phyloP scores from a whole-genome alignment of 1,140 invertebrate species.

The Batillaria attramentaria region DNA sequence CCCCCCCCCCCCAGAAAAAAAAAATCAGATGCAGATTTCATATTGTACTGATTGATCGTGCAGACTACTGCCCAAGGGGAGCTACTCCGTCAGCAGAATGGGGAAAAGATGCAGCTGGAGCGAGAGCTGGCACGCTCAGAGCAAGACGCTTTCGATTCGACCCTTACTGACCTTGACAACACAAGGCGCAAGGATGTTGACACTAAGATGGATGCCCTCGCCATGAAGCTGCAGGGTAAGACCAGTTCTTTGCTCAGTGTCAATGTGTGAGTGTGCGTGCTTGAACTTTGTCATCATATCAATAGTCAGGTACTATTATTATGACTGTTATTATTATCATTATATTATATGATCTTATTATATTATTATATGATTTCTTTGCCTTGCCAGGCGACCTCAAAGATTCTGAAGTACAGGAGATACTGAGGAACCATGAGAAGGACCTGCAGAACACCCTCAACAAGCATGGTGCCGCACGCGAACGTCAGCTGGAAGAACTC shows the following conservation, averaged over 20 bases:
- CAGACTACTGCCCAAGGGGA: conserved; percentile 48
- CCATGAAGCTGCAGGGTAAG: conserved; percentile 64
- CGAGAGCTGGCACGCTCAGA: conserved; percentile 62
- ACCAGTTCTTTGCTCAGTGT: neutral
- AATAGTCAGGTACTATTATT: too few relatives aligned
- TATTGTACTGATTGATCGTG: too few relatives aligned
- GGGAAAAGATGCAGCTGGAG: conserved; percentile 62
- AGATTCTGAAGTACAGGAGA: conserved; percentile 61
- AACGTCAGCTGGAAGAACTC: conserved; percentile 55
- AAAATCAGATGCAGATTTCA: too few relatives aligned
- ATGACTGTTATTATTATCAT: neutral
- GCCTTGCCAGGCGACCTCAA: conserved; percentile 56
- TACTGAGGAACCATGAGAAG: conserved; percentile 59
- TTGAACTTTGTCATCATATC: neutral
- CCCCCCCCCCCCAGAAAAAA: too few relatives aligned
- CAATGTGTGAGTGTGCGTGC: neutral
- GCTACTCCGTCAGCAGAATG: conserved; percentile 63
- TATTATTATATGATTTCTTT: conserved; percentile 1
- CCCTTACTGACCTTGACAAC: conserved; percentile 53
- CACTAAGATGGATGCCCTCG: conserved; percentile 51
- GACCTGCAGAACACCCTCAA: conserved; percentile 54
- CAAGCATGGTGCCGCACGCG: conserved; percentile 49
- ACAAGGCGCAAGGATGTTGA: conserved; percentile 51
- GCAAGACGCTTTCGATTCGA: conserved; percentile 49
- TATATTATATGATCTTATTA: neutral